These are phyloP conservation scores for Cactoblastis cactorum DNA, from an alignment of 2,888 invertebrate species.

Conservation along the genomic window DNA sequence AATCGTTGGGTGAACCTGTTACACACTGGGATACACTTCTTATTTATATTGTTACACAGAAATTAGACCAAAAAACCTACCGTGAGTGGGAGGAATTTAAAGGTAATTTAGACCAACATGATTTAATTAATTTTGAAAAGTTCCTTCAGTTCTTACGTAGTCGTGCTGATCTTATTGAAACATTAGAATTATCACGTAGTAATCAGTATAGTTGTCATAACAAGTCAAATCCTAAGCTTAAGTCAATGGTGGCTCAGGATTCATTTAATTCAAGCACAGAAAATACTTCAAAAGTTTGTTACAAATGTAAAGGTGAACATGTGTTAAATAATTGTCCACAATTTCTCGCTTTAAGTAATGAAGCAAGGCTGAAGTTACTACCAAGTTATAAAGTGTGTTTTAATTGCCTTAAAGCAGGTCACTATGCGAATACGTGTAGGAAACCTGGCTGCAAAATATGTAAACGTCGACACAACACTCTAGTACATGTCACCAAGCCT, in stretches of 20 bases:
- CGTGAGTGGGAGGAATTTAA: constrained; percentile 26
- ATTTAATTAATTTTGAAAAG: constrained; percentile 1
- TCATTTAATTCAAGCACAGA: not conserved
- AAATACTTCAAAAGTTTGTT: no score
- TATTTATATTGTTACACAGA: constrained; percentile 26
- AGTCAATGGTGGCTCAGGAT: constrained; percentile 13
- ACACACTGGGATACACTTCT: constrained; percentile 27
- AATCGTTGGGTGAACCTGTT: constrained; percentile 23
- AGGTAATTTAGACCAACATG: constrained; percentile 17
- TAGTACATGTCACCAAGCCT: no score
- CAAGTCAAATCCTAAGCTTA: constrained; percentile 8
- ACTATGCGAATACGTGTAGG: constrained; percentile 18
- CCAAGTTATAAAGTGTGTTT: constrained; percentile 23
- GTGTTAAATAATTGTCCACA: constrained; percentile 21
- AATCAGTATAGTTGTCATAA: no score
- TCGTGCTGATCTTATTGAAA: constrained; percentile 27
- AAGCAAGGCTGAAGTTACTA: constrained; percentile 20
- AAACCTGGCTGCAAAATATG: no score
- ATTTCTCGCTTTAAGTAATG: constrained; percentile 20
- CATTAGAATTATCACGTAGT: constrained; percentile 12
- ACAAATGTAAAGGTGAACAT: constrained; percentile 20
- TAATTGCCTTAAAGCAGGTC: constrained; percentile 25
- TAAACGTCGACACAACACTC: no score
- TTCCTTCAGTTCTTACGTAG: constrained; percentile 19
- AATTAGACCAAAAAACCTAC: constrained; percentile 25